Conservation (phyloP, 2,888 invertebrate species). For the Troides helena region DNA sequence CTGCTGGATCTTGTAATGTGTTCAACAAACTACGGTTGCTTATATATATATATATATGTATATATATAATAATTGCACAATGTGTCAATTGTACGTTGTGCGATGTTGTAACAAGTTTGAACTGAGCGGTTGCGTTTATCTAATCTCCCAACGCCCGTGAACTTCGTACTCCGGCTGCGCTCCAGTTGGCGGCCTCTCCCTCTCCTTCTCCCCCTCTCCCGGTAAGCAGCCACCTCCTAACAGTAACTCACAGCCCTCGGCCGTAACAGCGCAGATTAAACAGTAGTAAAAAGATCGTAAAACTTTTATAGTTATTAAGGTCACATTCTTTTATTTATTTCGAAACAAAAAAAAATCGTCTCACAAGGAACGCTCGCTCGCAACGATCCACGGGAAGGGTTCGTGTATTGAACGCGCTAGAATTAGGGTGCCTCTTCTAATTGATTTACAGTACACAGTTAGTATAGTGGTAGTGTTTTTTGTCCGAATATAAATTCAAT, state of each 20-base stretch:
- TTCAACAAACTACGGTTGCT: no score
- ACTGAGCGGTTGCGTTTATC: constrained; percentile 6
- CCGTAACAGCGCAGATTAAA: constrained; percentile 71
- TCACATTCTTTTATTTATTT: constrained; percentile 51
- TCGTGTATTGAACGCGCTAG: no score
- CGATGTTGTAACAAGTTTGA: not conserved
- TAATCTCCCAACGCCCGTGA: constrained; percentile 16
- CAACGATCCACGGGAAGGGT: constrained; percentile 53
- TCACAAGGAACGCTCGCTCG: constrained; percentile 54
- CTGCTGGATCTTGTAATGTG: no score
- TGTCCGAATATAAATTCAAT: no score
- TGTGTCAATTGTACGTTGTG: not conserved
- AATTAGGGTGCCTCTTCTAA: no score
- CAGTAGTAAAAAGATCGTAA: constrained; percentile 73
- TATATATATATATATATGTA: no score
- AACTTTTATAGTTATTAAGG: constrained; percentile 67
- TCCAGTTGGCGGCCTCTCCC: not conserved
- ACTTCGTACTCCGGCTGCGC: constrained; percentile 11
- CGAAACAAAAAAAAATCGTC: no score
- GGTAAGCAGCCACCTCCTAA: constrained; percentile 26
- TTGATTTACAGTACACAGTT: no score
- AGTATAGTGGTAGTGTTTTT: no score
- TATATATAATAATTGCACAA: no score
- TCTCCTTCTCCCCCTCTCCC: not conserved
- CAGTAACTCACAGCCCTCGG: constrained; percentile 55